Evolutionary conservation across 2,113 vertebrate genomes (phyloP), one percentile per base, ranked within the genome.

Genomic region (Lanius ludovicianus): DNA sequence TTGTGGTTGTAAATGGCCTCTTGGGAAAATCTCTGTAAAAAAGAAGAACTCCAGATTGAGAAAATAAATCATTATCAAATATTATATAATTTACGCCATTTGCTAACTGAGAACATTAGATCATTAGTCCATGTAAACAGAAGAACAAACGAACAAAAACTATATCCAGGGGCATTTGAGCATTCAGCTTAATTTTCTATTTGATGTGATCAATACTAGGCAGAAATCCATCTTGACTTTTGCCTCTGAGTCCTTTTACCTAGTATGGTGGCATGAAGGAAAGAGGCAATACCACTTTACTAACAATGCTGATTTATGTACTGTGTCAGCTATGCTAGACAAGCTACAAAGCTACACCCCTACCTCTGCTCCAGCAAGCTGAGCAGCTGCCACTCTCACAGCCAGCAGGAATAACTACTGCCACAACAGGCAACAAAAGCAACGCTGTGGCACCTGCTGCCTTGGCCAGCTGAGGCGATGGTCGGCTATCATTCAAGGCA

Each of bases 61-160:
- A 90, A 96, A 97, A 97, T 93, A 94, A 95, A 92, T 95, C 83
- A 97, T 53, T 62, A 60, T 76, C 81, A 94, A 95, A 97, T 95
- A 94, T 77, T 92, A 79, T 68, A 73, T 87, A 50, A 96, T 94
- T 95, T 96, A 47, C 19, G 79, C 57, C 84, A 70, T 95, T 95
- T 96, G 70, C 76, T 87, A 87, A 59, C 71, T 80, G 53, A 93
- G 80, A 96, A 80, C 30, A 64, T 80, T 91, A 86, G 64, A 53
- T 68, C 80, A 84, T 96, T 96, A 90, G 89, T 68, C 78, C 71
- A 49, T 81, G 81, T 56, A 92, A 90, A 93, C 10, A 93, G 73
- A 87, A 68, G 63, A 89, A 79, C 53, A 92, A 87, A 94, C 44
- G 33, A 84, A 64, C 57, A 92, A 83, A 89, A 94, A 87, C 77